Evolutionary conservation across 2,113 vertebrate genomes (phyloP).

Genomic region (Gymnogyps californianus): DNA sequence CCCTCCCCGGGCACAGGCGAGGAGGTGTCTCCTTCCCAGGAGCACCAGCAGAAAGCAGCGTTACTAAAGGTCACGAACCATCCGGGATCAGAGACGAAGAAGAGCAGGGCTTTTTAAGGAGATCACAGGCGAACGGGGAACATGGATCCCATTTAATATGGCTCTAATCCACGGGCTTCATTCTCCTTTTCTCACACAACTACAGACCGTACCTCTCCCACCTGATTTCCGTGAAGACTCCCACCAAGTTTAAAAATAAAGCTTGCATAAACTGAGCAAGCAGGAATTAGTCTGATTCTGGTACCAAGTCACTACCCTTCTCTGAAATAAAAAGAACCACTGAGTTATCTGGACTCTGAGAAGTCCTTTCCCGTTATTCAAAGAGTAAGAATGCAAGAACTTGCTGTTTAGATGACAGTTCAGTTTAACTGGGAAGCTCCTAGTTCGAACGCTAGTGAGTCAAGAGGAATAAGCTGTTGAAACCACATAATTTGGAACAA

Average conservation of each 20-base stretch:
- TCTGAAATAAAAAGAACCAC: neutral
- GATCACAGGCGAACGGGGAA: neutral
- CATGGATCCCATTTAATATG: fast-evolving
- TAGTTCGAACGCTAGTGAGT: neutral
- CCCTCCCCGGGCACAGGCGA: neutral
- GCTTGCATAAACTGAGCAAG: neutral
- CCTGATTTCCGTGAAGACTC: neutral
- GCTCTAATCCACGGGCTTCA: neutral
- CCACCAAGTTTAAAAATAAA: neutral
- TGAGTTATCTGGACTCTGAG: neutral
- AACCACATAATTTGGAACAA: neutral
- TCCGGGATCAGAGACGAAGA: fast-evolving
- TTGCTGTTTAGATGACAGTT: neutral
- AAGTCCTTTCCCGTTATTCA: neutral
- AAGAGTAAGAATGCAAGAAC: neutral
- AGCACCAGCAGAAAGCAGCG: neutral
- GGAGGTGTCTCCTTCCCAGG: neutral
- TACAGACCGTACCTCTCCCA: neutral
- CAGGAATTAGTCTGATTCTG: neutral
- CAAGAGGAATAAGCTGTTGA: neutral
- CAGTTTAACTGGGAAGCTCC: neutral
- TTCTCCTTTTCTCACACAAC: neutral
- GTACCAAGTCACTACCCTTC: neutral
- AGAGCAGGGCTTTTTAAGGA: neutral
- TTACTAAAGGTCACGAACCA: neutral